Evolutionary conservation across 2,797 vertebrate species (phyloP).

Genomic region (Numenius phaeopus): DNA sequence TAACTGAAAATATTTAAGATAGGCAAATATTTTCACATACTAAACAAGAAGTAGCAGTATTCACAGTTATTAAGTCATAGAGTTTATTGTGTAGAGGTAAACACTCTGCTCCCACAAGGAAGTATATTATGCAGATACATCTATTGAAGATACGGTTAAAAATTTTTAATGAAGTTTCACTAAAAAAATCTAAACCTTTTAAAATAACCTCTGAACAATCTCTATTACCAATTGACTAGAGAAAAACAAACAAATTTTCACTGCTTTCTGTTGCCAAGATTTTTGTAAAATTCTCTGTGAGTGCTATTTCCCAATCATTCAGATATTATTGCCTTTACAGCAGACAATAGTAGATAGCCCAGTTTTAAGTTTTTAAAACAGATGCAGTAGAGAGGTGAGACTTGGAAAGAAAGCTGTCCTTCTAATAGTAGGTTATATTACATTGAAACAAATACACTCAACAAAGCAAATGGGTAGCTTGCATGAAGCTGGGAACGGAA

Average conservation of each 20-base stretch:
- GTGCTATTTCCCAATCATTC: background rate
- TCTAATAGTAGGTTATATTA: background rate
- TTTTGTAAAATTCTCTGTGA: background rate
- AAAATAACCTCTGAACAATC: background rate
- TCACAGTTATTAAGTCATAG: background rate
- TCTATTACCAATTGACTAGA: background rate
- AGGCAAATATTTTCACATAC: background rate
- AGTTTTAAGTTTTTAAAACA: background rate
- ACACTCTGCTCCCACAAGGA: background rate
- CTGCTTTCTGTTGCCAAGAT: background rate
- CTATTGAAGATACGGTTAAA: background rate
- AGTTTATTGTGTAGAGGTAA: background rate
- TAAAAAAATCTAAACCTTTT: background rate
- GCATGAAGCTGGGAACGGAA: background rate
- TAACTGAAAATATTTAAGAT: background rate
- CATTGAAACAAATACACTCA: background rate
- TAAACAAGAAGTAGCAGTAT: background rate
- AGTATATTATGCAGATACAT: background rate
- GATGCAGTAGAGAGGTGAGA: background rate
- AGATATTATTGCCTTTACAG: background rate
- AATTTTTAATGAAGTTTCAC: background rate
- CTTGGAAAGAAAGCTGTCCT: background rate
- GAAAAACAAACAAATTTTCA: background rate
- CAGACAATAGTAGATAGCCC: background rate
- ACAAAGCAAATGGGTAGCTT: background rate